Evolutionary conservation across 2,888 invertebrate species (phyloP).

Genomic region (Metalampra italica): DNA sequence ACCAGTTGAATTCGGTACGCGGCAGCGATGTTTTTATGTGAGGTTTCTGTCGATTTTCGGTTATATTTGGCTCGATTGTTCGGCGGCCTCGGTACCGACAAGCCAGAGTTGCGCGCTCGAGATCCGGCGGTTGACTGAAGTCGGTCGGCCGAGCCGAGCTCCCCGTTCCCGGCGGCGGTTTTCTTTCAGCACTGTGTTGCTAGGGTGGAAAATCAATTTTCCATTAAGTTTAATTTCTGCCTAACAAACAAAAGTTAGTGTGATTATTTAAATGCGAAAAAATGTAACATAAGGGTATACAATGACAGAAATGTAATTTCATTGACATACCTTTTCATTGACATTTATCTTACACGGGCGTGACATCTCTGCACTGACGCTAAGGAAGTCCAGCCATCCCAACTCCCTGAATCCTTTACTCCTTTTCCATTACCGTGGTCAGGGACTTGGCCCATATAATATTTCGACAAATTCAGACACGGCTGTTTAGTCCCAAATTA

Average conservation of each 20-base stretch:
- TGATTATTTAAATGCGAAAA: too few relatives aligned
- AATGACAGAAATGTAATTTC: too few relatives aligned
- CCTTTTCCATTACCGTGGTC: too few relatives aligned
- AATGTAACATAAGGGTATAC: too few relatives aligned
- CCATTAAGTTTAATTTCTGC: conserved; percentile 12
- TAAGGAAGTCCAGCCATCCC: too few relatives aligned
- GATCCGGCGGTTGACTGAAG: conserved; percentile 61
- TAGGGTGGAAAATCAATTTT: conserved; percentile 29
- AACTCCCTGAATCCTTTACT: too few relatives aligned
- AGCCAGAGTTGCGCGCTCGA: conserved; percentile 26
- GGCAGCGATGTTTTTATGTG: conserved; percentile 19
- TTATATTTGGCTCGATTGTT: conserved; percentile 12
- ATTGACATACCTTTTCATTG: too few relatives aligned
- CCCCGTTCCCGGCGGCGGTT: conserved; percentile 51
- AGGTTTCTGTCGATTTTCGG: conserved; percentile 31
- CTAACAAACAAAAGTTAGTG: background rate
- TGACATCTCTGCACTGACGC: too few relatives aligned
- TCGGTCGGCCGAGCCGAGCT: conserved; percentile 24
- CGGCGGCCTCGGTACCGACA: conserved; percentile 14
- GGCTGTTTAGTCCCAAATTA: too few relatives aligned
- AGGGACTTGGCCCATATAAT: too few relatives aligned
- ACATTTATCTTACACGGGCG: too few relatives aligned
- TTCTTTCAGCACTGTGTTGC: conserved; percentile 47
- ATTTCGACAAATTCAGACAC: too few relatives aligned
- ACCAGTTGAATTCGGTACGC: conserved; percentile 2